Percentiles rank a stretch among this genome's conserved stretches.
Conservation (phyloP, 2,113 vertebrate species). For the Chaenocephalus aceratus region DNA sequence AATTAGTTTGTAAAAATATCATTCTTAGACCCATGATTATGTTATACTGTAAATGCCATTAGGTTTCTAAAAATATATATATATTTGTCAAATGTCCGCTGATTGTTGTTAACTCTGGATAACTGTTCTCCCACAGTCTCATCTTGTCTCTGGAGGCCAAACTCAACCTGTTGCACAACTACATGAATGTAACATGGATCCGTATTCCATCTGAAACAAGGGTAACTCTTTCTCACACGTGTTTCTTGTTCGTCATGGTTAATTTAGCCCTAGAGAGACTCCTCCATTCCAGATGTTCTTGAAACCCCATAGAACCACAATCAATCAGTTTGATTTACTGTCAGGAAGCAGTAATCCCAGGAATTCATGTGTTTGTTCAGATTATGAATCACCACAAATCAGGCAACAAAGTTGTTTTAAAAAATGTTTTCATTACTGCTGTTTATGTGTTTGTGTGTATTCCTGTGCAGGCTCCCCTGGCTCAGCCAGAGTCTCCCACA, state of each 20-base stretch:
- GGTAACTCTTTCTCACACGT: constrained; percentile 79
- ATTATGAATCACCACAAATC: constrained; percentile 28
- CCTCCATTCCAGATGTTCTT: constrained; percentile 49
- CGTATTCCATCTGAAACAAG: constrained; percentile 98
- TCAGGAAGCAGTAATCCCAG: constrained; percentile 36
- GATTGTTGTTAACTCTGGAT: constrained; percentile 31
- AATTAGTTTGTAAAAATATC: not conserved
- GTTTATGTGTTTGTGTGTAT: constrained; percentile 22
- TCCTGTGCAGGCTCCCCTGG: constrained; percentile 92
- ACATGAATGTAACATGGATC: constrained; percentile 99
- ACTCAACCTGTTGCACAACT: constrained; percentile 98
- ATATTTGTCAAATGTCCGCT: not conserved
- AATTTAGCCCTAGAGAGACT: constrained; percentile 28
- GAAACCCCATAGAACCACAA: constrained; percentile 34
- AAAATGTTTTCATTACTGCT: constrained; percentile 4
- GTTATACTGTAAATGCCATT: not conserved
- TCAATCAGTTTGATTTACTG: constrained; percentile 51
- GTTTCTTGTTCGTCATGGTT: constrained; percentile 40
- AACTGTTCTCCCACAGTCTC: constrained; percentile 84
- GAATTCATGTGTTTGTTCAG: constrained; percentile 9
- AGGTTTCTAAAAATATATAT: not conserved
- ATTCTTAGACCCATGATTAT: not conserved
- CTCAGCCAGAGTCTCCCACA: constrained; percentile 97
- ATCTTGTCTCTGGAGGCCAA: constrained; percentile 99
- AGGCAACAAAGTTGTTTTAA: not conserved